phyloP scores from a whole-genome alignment of 2,888 invertebrate species.

The Drosophila testacea region DNA sequence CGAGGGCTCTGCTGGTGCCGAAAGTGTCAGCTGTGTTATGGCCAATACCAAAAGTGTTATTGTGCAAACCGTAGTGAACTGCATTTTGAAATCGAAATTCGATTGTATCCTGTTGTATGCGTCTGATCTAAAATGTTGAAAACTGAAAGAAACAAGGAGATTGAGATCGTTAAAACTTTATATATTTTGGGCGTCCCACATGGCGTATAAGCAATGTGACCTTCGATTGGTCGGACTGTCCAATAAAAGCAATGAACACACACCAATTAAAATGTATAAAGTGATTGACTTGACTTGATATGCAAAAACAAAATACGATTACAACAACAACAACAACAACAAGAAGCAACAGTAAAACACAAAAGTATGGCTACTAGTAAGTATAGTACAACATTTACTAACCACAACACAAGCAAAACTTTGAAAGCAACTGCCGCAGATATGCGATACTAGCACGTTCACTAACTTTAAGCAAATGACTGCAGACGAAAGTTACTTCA shows the following conservation, averaged over 20 bases:
- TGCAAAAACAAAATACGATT: neutral
- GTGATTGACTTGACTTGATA: neutral
- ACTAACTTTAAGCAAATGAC: slow-evolving; percentile 85
- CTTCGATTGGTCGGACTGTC: neutral
- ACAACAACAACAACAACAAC: neutral
- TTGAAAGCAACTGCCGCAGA: slow-evolving; percentile 61
- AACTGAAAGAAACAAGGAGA: neutral
- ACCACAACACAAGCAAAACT: slow-evolving; percentile 7
- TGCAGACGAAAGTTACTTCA: slow-evolving; percentile 84
- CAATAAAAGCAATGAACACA: neutral
- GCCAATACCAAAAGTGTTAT: slow-evolving; percentile 62
- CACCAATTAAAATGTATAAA: neutral
- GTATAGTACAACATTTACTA: slow-evolving; percentile 4
- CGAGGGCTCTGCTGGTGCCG: slow-evolving; percentile 65
- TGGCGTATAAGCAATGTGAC: neutral
- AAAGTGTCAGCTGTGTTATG: slow-evolving; percentile 34
- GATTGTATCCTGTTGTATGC: neutral
- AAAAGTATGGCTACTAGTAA: neutral
- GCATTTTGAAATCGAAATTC: slow-evolving; percentile 70
- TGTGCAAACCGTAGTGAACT: slow-evolving; percentile 61
- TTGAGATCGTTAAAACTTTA: neutral
- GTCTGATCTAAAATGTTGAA: slow-evolving; percentile 3
- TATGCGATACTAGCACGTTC: slow-evolving; percentile 84
- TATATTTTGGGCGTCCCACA: neutral
- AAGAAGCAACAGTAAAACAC: neutral